A percentile compares a stretch with the other conserved stretches of the same genome.
phyloP scores from a whole-genome alignment of 1,140 invertebrate genomes.

The Pomacea maculata region DNA sequence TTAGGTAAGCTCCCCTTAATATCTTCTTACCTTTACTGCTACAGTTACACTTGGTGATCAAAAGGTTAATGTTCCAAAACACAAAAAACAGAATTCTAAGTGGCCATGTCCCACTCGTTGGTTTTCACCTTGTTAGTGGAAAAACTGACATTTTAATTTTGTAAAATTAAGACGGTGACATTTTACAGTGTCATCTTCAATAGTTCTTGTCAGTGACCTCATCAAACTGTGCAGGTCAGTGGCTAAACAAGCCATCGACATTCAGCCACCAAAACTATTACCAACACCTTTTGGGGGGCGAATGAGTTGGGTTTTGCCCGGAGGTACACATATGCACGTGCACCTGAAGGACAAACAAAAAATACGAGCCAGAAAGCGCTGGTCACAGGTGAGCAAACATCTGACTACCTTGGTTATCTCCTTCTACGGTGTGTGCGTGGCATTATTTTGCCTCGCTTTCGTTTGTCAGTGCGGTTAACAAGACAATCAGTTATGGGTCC shows the following conservation, averaged over 20 bases:
- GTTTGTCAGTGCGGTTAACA: too few relatives aligned
- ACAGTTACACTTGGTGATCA: background rate
- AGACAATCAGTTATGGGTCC: too few relatives aligned
- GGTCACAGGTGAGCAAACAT: slow-evolving; percentile 63
- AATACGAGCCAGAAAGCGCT: slow-evolving; percentile 86
- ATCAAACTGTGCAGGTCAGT: slow-evolving; percentile 37
- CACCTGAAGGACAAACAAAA: slow-evolving; percentile 98
- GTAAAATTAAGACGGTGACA: too few relatives aligned
- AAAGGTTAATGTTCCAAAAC: background rate
- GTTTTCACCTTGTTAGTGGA: background rate
- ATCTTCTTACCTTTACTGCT: background rate
- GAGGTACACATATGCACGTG: slow-evolving; percentile 96
- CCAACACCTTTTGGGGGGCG: slow-evolving; percentile 89
- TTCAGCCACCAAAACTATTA: slow-evolving; percentile 38
- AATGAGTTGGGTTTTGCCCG: slow-evolving; percentile 93
- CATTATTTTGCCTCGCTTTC: too few relatives aligned
- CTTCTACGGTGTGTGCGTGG: too few relatives aligned
- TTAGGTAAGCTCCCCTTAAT: slow-evolving; percentile 67
- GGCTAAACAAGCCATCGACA: slow-evolving; percentile 40
- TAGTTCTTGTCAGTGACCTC: background rate
- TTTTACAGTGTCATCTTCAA: background rate
- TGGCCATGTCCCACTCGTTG: too few relatives aligned
- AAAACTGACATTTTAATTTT: too few relatives aligned
- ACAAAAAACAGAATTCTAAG: too few relatives aligned
- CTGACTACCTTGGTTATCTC: too few relatives aligned